phyloP scores from a whole-genome alignment of 2,113 vertebrate genomes.

The Sardina pilchardus region DNA sequence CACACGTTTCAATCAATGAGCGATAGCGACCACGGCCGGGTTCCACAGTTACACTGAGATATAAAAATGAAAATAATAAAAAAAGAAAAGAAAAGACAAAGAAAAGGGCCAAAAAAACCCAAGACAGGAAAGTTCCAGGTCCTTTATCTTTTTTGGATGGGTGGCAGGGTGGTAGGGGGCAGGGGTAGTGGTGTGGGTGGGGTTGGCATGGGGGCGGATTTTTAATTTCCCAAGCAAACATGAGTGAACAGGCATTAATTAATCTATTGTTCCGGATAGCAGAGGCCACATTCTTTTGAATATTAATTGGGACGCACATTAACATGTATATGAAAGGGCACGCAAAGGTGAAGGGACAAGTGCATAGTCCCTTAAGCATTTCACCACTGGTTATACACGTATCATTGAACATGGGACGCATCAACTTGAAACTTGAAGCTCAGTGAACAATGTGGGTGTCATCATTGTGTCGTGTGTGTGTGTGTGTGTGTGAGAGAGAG shows the following conservation, averaged over 20 bases:
- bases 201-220: too few relatives aligned
- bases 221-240: conserved; percentile 14
- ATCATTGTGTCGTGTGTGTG: background rate
- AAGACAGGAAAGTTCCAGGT: background rate
- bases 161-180: background rate
- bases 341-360: background rate
- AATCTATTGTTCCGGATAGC: conserved; percentile 2
- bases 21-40: background rate
- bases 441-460: conserved; percentile 1
- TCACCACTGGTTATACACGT: too few relatives aligned
- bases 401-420: too few relatives aligned
- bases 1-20: background rate
- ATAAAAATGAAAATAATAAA: background rate
- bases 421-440: too few relatives aligned
- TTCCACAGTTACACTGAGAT: background rate
- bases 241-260: conserved; percentile 12
- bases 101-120: background rate
- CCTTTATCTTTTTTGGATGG: background rate
- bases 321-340: conserved; percentile 17
- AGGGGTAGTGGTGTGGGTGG: background rate
- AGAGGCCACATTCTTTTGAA: conserved; percentile 13
- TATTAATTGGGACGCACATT: conserved; percentile 5
- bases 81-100: background rate
- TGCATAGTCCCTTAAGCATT: too few relatives aligned
- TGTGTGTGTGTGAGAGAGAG: background rate